phyloP scores from a whole-genome alignment of 2,888 invertebrate genomes.

The Trichopoda pennipes region DNA sequence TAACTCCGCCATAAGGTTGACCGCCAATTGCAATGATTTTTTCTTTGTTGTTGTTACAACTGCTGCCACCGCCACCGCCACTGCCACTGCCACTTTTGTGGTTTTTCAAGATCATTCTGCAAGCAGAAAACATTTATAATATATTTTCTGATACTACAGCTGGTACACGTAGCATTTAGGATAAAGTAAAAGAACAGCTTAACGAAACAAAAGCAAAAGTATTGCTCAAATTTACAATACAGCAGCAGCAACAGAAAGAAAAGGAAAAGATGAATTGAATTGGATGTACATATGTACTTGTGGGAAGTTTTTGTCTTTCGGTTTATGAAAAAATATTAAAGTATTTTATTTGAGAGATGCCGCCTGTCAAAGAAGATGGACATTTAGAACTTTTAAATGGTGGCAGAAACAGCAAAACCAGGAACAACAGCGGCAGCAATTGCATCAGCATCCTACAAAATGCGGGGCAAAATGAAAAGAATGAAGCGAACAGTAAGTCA shows the following conservation, averaged over 20 bases:
- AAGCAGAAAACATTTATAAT: slow-evolving; percentile 36
- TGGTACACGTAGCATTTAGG: not conserved
- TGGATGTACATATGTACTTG: slow-evolving; percentile 42
- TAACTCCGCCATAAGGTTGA: slow-evolving; percentile 44
- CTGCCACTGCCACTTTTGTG: not conserved
- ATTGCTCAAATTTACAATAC: slow-evolving; percentile 19
- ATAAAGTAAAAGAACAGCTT: not conserved
- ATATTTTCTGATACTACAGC: slow-evolving; percentile 33
- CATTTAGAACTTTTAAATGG: slow-evolving; percentile 68
- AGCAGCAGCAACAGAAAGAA: not conserved
- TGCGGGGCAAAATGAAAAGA: slow-evolving; percentile 30
- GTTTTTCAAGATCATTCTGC: slow-evolving; percentile 53
- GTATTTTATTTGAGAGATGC: slow-evolving; percentile 67
- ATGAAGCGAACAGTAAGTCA: slow-evolving; percentile 53
- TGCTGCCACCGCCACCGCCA: not conserved
- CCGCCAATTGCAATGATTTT: slow-evolving; percentile 61
- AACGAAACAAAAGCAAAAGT: slow-evolving; percentile 65
- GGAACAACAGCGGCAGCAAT: slow-evolving; percentile 7
- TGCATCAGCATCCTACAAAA: slow-evolving; percentile 52
- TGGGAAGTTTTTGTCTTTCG: slow-evolving; percentile 62
- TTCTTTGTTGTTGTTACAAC: slow-evolving; percentile 12
- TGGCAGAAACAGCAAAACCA: slow-evolving; percentile 42
- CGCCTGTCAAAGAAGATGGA: slow-evolving; percentile 68
- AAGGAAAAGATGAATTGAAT: not conserved
- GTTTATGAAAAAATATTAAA: slow-evolving; percentile 55